Percentiles rank a stretch among this genome's conserved stretches.
Evolutionary conservation across 2,888 invertebrate species (phyloP).

Genomic region (Micoletzkya japonica): DNA sequence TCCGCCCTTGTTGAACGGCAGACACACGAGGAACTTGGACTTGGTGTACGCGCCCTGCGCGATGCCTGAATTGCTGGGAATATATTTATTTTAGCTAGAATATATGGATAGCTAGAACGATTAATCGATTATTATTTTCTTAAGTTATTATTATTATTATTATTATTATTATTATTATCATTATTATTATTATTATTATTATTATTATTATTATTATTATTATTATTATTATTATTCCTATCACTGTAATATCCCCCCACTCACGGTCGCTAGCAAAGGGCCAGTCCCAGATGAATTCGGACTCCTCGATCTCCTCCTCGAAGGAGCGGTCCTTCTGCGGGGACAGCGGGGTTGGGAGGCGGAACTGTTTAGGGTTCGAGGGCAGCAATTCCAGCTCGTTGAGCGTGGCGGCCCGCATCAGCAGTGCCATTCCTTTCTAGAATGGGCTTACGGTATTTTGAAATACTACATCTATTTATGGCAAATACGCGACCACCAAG

Average conservation of each 20-base stretch:
- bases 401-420: slow-evolving; percentile 23
- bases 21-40: slow-evolving; percentile 56
- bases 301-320: slow-evolving; percentile 33
- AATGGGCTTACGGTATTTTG: not conserved
- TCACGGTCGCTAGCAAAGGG: slow-evolving; percentile 56
- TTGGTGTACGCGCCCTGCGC: slow-evolving; percentile 57
- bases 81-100: no score
- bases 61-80: slow-evolving; percentile 51
- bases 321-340: not conserved
- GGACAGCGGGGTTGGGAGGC: slow-evolving; percentile 11
- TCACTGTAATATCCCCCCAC: slow-evolving; percentile 12
- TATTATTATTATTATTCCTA: no score
- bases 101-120: no score
- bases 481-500: not conserved
- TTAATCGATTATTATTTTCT: no score
- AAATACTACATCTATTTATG: not conserved
- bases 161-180: no score
- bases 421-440: slow-evolving; percentile 20
- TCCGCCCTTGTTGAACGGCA: slow-evolving; percentile 60
- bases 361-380: slow-evolving; percentile 22
- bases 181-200: no score
- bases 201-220: no score
- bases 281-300: slow-evolving; percentile 57
- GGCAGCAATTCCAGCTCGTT: slow-evolving; percentile 26
- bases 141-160: no score